phyloP scores from a whole-genome alignment of 2,888 invertebrate species.

The Drosophila quinaria region DNA sequence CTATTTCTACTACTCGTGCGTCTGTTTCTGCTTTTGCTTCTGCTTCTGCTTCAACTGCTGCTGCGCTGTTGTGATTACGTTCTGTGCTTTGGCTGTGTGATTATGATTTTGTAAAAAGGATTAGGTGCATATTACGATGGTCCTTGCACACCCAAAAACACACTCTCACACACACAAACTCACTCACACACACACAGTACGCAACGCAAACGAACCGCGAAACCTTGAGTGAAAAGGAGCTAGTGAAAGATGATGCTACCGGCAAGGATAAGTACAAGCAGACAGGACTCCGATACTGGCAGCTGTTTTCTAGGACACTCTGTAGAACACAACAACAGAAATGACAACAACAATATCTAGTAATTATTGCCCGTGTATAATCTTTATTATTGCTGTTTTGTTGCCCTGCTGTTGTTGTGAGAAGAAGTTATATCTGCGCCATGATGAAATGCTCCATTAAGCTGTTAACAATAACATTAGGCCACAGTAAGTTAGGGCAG shows the following conservation, averaged over 20 bases:
- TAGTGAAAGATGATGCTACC: constrained; percentile 52
- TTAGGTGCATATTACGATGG: constrained; percentile 78
- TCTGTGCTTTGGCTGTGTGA: constrained; percentile 67
- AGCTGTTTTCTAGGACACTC: constrained; percentile 45
- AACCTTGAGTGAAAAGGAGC: constrained; percentile 65
- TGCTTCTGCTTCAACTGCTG: constrained; percentile 37
- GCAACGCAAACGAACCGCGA: constrained; percentile 74
- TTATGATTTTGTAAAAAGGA: constrained; percentile 79
- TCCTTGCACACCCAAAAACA: constrained; percentile 38
- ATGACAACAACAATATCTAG: constrained; percentile 53
- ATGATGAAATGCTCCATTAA: constrained; percentile 79
- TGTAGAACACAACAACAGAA: constrained; percentile 25
- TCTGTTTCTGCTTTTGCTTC: constrained; percentile 28
- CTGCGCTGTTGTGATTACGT: constrained; percentile 72
- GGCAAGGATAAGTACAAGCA: constrained; percentile 50
- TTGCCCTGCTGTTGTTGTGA: constrained; percentile 22
- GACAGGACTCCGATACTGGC: constrained; percentile 35
- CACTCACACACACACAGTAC: constrained; percentile 14
- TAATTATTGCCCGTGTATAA: constrained; percentile 80
- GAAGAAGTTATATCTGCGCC: constrained; percentile 49
- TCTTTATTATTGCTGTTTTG: constrained; percentile 77
- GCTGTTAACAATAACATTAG: constrained; percentile 78
- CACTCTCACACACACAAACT: constrained; percentile 16
- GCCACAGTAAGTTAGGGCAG: constrained; percentile 47
- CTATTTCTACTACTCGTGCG: constrained; percentile 11